phyloP scores from a whole-genome alignment of 2,113 vertebrate species.

The Pampusana beccarii region DNA sequence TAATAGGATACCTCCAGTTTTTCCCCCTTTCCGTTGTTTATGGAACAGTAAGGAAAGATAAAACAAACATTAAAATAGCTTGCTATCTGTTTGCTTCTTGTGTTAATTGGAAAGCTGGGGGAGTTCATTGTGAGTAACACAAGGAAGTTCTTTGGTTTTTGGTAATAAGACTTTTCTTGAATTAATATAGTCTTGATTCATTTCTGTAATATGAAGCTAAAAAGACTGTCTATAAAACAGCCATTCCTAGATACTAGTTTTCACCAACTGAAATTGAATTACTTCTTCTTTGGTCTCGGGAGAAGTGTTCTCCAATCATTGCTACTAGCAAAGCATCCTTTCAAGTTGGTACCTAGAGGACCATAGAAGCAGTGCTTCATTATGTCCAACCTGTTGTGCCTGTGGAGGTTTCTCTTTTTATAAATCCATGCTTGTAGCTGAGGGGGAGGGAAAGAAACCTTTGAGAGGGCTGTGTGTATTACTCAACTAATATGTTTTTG shows the following conservation, averaged over 20 bases:
- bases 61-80: neutral
- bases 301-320: slow-evolving; percentile 59
- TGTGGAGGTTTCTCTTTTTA: slow-evolving; percentile 29
- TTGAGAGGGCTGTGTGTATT: slow-evolving; percentile 4
- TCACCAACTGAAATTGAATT: slow-evolving; percentile 64
- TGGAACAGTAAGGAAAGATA: neutral
- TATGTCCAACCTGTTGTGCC: slow-evolving; percentile 59
- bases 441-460: neutral
- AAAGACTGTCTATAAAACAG: slow-evolving; percentile 54
- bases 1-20: neutral
- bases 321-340: slow-evolving; percentile 20
- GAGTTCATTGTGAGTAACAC: slow-evolving; percentile 27
- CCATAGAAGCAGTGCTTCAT: slow-evolving; percentile 55
- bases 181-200: slow-evolving; percentile 60
- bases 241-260: slow-evolving; percentile 45
- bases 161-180: slow-evolving; percentile 50
- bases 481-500: slow-evolving; percentile 10
- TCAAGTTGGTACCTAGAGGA: slow-evolving; percentile 56
- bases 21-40: neutral
- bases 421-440: slow-evolving; percentile 28
- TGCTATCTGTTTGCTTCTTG: neutral
- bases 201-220: slow-evolving; percentile 61
- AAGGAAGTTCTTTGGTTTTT: slow-evolving; percentile 30
- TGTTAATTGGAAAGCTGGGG: slow-evolving; percentile 4
- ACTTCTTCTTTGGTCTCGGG: slow-evolving; percentile 57